phyloP scores from a whole-genome alignment of 2,113 vertebrate species.

The Catharus bicknelli region DNA sequence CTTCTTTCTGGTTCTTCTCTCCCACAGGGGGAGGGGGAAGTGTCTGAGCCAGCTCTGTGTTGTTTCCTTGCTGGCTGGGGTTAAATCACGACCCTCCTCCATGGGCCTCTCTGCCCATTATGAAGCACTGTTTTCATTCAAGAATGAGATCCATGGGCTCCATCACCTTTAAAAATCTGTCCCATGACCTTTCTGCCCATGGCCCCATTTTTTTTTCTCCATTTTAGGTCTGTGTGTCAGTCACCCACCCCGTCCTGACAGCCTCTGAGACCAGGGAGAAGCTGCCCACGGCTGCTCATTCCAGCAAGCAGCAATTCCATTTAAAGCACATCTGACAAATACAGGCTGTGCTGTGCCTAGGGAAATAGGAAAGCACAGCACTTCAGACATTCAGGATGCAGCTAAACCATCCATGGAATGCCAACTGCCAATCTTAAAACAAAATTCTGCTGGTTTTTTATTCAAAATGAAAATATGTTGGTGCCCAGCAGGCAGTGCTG shows the following conservation, averaged over 20 bases:
- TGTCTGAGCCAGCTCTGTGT: background rate
- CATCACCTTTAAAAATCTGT: background rate
- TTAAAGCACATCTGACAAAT: background rate
- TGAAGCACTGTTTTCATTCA: background rate
- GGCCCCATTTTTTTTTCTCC: background rate
- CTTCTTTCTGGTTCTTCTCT: background rate
- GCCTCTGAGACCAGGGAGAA: background rate
- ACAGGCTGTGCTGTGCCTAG: background rate
- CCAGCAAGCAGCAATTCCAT: background rate
- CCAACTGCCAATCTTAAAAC: background rate
- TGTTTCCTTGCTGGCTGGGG: background rate
- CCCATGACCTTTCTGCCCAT: background rate
- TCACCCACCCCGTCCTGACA: background rate
- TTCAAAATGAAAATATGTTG: background rate
- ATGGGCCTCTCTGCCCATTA: background rate
- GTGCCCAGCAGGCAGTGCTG: background rate
- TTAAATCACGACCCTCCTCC: background rate
- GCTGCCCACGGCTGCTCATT: background rate
- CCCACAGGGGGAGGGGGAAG: background rate
- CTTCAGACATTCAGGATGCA: background rate
- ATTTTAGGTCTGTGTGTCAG: background rate
- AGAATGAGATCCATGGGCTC: background rate
- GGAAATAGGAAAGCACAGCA: background rate
- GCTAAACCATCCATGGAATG: background rate
- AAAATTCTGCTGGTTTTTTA: background rate